Evolutionary conservation across 2,113 vertebrate genomes (phyloP), one percentile per base, ranked within the genome.

Genomic region (Melanotaenia duboulayi): DNA sequence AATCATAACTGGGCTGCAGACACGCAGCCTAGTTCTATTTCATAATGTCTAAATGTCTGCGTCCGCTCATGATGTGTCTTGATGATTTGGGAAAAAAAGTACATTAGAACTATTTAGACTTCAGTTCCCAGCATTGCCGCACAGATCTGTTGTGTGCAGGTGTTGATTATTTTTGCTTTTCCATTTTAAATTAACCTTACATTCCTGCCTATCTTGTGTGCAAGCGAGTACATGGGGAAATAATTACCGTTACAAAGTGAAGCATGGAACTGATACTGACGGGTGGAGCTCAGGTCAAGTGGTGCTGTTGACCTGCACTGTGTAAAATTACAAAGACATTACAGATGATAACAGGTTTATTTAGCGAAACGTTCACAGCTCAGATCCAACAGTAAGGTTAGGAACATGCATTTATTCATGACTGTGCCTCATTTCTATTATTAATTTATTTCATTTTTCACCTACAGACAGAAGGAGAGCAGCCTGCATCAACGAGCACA

Each of bases 371-470:
- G 71, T 70, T 66, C 60, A 54, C 40, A 49, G 66, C 65, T 68
- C 20, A 44, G 35, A 75, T 74, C 13, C 52, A 60, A 57, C 28
- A 54, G 28, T 11, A 65, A 73, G 66, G 76, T 76, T 83, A 39
- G 71, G 44, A 59, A 72, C 32, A 58, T 42, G 0, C 58, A 80
- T 79, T 78, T 84, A 89, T 84, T 87, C 73, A 81, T 74, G 71
- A 75, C 42, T 63, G 49, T 17, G 2, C 63, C 54, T 75, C 24
- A 58, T 76, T 76, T 77, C 50, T 57, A 48, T 70, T 60, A 71
- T 68, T 61, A 23, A 74, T 71, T 76, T 59, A 24, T 75, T 55
- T 68, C 12, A 61, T 62, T 84, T 83, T 83, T 60, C 48, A 65
- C 65, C 82, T 80, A 64, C n/a, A 78, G 63, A 69, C 57, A 64